phyloP scores from a whole-genome alignment of 1,140 invertebrate genomes.

The Heliconius himera region DNA sequence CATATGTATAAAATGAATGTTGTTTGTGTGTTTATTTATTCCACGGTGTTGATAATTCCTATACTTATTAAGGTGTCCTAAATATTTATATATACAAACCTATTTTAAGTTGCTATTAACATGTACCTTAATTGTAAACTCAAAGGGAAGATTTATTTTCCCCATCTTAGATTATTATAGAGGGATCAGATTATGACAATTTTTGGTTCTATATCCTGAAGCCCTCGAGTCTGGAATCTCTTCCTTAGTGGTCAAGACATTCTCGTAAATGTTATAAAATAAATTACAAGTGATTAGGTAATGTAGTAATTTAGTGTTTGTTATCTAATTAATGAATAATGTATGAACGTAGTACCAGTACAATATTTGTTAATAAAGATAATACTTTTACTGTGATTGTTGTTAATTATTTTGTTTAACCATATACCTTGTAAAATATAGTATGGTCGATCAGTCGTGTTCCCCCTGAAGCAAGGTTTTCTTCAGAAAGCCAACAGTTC shows the following conservation, averaged over 20 bases:
- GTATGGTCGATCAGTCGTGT: too few relatives aligned
- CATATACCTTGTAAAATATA: not conserved
- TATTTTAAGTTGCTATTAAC: not conserved
- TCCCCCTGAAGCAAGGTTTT: too few relatives aligned
- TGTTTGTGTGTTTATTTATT: not conserved
- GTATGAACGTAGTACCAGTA: not conserved
- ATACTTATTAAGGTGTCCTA: not conserved
- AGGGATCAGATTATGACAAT: not conserved
- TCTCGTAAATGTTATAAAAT: not conserved
- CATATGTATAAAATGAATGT: not conserved
- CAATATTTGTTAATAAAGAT: slow-evolving; percentile 15
- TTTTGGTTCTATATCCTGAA: not conserved
- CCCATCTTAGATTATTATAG: not conserved
- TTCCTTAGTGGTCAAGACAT: too few relatives aligned
- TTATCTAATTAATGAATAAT: slow-evolving; percentile 17
- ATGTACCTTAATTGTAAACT: not conserved
- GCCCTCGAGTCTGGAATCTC: too few relatives aligned
- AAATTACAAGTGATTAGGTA: not conserved
- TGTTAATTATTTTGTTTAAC: not conserved
- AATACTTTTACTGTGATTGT: slow-evolving; percentile 1
- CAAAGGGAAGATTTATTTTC: not conserved
- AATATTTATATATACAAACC: not conserved
- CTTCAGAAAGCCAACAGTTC: too few relatives aligned
- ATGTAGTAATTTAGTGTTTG: not conserved
- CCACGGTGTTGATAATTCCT: slow-evolving; percentile 5